Evolutionary conservation across 2,888 invertebrate species (phyloP).

Genomic region (Coelogynopora nodosa): DNA sequence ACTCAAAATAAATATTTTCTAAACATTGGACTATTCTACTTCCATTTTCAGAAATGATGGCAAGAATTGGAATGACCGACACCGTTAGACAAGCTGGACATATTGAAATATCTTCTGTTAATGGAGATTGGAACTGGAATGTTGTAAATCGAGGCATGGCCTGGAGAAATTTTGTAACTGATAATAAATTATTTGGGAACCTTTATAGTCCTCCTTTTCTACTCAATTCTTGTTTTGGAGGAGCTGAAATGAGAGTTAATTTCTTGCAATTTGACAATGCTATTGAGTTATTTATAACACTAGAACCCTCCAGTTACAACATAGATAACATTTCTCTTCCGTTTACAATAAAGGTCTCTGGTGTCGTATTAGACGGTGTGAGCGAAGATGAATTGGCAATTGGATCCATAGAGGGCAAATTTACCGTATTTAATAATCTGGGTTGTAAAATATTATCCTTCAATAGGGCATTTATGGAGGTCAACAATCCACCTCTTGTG

Average conservation of each 20-base stretch:
- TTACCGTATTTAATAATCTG: not conserved
- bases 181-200: not conserved
- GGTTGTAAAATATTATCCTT: not conserved
- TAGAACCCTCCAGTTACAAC: not conserved
- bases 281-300: not conserved
- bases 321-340: not conserved
- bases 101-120: not conserved
- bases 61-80: not conserved
- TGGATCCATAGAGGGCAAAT: not conserved
- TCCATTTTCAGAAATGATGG: not conserved
- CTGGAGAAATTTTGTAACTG: not conserved
- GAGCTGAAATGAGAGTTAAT: not conserved
- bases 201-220: not conserved
- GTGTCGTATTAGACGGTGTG: not conserved
- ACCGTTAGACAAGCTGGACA: not conserved
- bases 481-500: not conserved
- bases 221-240: not conserved
- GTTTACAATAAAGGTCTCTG: not conserved
- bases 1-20: not conserved
- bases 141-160: not conserved
- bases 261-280: not conserved
- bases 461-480: not conserved
- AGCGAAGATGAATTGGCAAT: not conserved
- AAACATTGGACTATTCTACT: not conserved
- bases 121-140: not conserved